Evolutionary conservation across 1,140 invertebrate species (phyloP), one percentile per base, ranked within the genome.

Genomic region (Aphelenchoides avenae): DNA sequence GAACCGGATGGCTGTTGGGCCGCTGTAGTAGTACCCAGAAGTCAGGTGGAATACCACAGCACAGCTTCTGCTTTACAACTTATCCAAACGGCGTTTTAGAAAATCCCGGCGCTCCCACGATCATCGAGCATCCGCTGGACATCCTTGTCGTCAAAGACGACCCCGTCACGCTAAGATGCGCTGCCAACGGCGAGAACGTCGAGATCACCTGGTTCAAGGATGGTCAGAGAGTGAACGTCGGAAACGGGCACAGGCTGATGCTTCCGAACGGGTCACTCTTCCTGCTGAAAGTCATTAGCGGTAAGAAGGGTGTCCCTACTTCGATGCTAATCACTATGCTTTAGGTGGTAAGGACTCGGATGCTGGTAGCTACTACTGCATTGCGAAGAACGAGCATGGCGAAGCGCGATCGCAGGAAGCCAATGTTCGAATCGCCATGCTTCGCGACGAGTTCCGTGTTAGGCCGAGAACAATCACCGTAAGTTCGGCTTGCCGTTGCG

Each of bases 251-350:
- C 52, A 48, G 67, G 6, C 48, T 66, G n/a, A 24, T 66, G 11
- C 47, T 66, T 15, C 66, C 66, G 13, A 68, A 70, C 33, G 64
- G 64, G 7, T 70, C 66, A 15, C 49, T 66, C 26, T 66, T 66
- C 40, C 39, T 66, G 31, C 31, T 66, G 13, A 52, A 60, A 52
- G 64, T 60, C 15, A 51, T 69, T 46, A 70, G 33, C 36, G 63
- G 59, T 62, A 53, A 18, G 57, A 22, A 3, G 6, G 18, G 37
- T 57, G 11, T 53, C 7, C 34, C 5, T 27, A 20, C 39, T 29
- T 6, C 33, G 9, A 43, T 24, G 2, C n/a, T 11, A 13, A 36
- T 27, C 7, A 22, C 41, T 39, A 22, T 65, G 13, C 36, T 64
- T 3, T 7, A 61, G 59, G 60, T 22, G 49, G 60, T 18, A 30